Evolutionary conservation across 2,113 vertebrate species (phyloP), one percentile per base, ranked within the genome.

Genomic region (Corydoras maculifer): DNA sequence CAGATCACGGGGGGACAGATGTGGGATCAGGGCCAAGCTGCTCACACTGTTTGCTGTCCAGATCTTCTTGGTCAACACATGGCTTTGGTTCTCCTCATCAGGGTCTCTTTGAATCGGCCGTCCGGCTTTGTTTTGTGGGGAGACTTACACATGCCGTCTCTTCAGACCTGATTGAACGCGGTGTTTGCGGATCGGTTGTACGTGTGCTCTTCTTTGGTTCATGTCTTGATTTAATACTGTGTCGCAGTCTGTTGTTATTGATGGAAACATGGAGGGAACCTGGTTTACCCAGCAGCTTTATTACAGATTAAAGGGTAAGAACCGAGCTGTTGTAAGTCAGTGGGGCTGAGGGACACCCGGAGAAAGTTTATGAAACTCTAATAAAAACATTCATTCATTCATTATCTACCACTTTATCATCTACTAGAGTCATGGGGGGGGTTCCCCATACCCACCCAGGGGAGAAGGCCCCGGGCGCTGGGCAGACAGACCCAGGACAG

Each of bases 41-140:
- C 79, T 75, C 55, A 62, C 69, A 62, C 69, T 72, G 81, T 87
- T 87, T 85, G 84, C 84, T 59, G 65, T 85, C 81, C 80, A 75
- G 75, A 84, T 87, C 84, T 84, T 80, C 79, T 87, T 68, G 67
- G 86, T 87, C 85, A 90, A 87, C 87, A 87, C 68, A 15, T 31
- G 64, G 77, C 81, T 84, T 79, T 73, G 61, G 73, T 78, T 72
- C 74, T 68, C 79, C 78, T 76, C 68, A 75, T 80, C 64, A 18
- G 70, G 55, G 72, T 75, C 79, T 81, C 84, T 86, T 84, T 83
- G 65, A 81, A 79, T 78, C 54, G 58, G 74, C 63, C 77, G 58
- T 57, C 58, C 31, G 78, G 77, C 75, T 87, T 87, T 87, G 84
- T 88, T 48, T 80, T n/a, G 68, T 69, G 80, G 71, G 82, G 77